phyloP scores from a whole-genome alignment of 37 sponge, comb jelly and placozoan genomes.

The Sycon ciliatum region DNA sequence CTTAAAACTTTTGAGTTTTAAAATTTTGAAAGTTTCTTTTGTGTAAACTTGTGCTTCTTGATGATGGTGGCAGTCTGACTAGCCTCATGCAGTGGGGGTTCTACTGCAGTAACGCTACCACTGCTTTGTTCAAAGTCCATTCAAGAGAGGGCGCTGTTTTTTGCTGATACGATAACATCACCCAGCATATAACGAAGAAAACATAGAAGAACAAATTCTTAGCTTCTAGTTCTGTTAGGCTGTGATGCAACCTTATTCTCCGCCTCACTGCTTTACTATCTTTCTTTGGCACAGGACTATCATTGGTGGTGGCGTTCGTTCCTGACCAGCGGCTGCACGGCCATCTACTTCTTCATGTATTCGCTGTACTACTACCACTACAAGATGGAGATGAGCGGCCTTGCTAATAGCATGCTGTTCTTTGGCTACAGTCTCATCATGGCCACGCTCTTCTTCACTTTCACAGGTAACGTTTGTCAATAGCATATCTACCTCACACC shows the following conservation, averaged over 20 bases:
- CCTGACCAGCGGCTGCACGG: conserved; percentile 66
- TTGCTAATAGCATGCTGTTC: conserved; percentile 70
- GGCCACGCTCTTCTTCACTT: conserved; percentile 69
- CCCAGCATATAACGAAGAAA: no score
- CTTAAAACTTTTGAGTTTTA: neutral
- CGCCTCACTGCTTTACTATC: no score
- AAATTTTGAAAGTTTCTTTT: neutral
- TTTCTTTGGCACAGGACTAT: conserved; percentile 71
- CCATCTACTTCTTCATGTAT: conserved; percentile 74
- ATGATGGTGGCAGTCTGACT: neutral
- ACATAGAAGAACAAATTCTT: no score
- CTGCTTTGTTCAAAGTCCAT: no score
- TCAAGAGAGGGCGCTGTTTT: no score
- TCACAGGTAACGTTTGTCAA: conserved; percentile 56
- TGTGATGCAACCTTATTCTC: no score
- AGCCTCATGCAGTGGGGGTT: no score
- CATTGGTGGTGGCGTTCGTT: conserved; percentile 99
- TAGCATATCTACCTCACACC: neutral
- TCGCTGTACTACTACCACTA: conserved; percentile 75
- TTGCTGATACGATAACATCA: no score
- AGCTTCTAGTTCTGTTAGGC: no score
- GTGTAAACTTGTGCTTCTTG: neutral
- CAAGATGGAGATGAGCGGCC: conserved; percentile 66
- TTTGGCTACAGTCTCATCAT: conserved; percentile 92
- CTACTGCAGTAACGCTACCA: no score